Conservation (phyloP, 2,797 vertebrate species). For the Peromyscus aztecus region DNA sequence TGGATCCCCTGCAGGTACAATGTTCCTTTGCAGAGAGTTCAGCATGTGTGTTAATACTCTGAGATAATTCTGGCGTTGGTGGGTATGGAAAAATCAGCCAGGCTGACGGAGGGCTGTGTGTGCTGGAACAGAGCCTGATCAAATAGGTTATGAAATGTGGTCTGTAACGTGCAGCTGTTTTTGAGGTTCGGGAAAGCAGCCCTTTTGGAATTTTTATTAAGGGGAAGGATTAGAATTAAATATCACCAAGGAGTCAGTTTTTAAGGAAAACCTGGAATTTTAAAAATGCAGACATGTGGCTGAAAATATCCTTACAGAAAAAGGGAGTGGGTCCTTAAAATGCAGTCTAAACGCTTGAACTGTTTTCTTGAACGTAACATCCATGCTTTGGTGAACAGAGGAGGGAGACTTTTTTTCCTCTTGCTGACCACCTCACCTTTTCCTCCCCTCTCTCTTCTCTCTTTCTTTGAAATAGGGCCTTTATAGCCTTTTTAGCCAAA, state of each 20-base stretch:
- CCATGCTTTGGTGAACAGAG: background rate
- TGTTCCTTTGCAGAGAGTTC: conserved; percentile 27
- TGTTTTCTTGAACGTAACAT: background rate
- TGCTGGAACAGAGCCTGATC: conserved; percentile 66
- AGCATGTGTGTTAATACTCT: conserved; percentile 2
- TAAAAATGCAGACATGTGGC: background rate
- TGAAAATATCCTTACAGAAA: background rate
- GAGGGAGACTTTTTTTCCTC: background rate
- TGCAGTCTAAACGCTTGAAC: background rate
- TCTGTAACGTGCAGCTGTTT: background rate
- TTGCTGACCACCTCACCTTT: background rate
- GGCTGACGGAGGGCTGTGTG: background rate
- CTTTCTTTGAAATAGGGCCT: background rate
- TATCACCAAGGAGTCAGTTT: conserved; percentile 31
- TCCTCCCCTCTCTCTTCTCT: no score
- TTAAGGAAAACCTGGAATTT: conserved; percentile 43
- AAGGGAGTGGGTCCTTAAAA: background rate
- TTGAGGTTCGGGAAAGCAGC: conserved; percentile 23
- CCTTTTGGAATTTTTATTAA: conserved; percentile 65
- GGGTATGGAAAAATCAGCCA: conserved; percentile 15
- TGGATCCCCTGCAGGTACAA: conserved; percentile 32
- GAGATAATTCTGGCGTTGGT: conserved; percentile 64
- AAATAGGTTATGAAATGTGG: conserved; percentile 65
- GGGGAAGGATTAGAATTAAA: conserved; percentile 21
- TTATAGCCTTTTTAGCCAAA: background rate